Percentiles rank a stretch among this genome's conserved stretches.
phyloP scores from a whole-genome alignment of 2,797 vertebrate genomes.

The Manis crassicaudata region DNA sequence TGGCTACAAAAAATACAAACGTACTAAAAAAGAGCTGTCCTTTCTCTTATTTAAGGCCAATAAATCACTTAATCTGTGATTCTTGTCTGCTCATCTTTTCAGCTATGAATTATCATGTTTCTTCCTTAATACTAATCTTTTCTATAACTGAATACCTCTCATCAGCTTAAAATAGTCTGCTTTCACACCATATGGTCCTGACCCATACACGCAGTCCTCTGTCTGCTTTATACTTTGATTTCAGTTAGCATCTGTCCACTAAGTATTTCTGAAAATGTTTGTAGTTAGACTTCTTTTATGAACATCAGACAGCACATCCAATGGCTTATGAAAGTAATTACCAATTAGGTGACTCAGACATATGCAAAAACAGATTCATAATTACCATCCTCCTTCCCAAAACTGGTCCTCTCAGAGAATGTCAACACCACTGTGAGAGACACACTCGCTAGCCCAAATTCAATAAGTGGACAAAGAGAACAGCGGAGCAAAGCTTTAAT shows the following conservation, averaged over 20 bases:
- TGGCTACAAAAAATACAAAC: background rate
- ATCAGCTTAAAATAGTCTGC: background rate
- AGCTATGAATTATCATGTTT: background rate
- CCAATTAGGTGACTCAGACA: background rate
- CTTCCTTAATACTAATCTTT: background rate
- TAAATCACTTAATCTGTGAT: background rate
- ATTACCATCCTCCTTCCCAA: background rate
- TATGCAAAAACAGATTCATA: background rate
- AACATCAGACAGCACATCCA: background rate
- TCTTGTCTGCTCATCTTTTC: background rate
- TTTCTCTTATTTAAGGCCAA: background rate
- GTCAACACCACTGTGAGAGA: background rate
- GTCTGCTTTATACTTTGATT: background rate
- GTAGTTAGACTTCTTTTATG: background rate
- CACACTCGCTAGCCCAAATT: too few species aligned
- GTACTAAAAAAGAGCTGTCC: background rate
- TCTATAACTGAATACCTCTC: background rate
- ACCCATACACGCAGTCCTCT: background rate
- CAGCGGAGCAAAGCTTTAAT: too few species aligned
- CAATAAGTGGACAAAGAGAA: too few species aligned
- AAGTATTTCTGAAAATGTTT: background rate
- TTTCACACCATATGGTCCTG: background rate
- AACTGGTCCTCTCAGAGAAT: background rate
- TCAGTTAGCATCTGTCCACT: background rate
- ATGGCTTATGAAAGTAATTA: background rate